Base-by-base conservation (phyloP, 2,888 invertebrate species). In the Apotomis turbidana region DNA sequence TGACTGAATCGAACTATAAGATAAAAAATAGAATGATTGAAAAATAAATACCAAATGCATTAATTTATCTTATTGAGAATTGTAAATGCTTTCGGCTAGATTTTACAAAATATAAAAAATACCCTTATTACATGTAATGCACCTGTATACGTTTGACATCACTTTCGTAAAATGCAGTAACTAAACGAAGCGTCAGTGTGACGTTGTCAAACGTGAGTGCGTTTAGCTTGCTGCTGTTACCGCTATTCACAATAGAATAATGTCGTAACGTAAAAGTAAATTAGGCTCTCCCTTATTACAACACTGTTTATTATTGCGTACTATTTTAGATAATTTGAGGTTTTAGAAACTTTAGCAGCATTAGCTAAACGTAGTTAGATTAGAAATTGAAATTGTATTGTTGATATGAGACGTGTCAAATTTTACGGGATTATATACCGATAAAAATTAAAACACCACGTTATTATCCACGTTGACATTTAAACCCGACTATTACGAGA, bases 321-420 rank as follows among this genome's bases (percentile, higher is more conserved):
- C 9, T 9, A 3, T 4, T 0, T 51, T 12, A 4, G 1, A 8
- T 6, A 36, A 8, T 0, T 4, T 8, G 9, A 3, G 9, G 41
- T 12, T 44, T 15, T 12, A 5, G 12, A 15, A 27, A 4, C 44
- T 8, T 44, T 15, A 71, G 9, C n/a, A 12, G 13, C 41, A 36
- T 9, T 9, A 38, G 13, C 58, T 15, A 0, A 72, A 54, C 38
- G 67, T 44, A 54, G 6, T 63, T 55, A 38, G 62, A 62, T 68
- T 72, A 72, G 72, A 66, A 68, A 63, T 5, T 58, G 46, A 68
- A 72, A 63, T 62, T 49, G 61, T 54, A 68, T 68, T 72, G 72
- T 72, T 72, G 68, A 72, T 72, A 68, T 52, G 62, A 68, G 55
- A 72, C 72, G 72, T 72, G 72, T 72, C 68, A 68, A 62, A 49